Conservation (phyloP, 2,113 vertebrate genomes). For the Clarias batrachus region DNA sequence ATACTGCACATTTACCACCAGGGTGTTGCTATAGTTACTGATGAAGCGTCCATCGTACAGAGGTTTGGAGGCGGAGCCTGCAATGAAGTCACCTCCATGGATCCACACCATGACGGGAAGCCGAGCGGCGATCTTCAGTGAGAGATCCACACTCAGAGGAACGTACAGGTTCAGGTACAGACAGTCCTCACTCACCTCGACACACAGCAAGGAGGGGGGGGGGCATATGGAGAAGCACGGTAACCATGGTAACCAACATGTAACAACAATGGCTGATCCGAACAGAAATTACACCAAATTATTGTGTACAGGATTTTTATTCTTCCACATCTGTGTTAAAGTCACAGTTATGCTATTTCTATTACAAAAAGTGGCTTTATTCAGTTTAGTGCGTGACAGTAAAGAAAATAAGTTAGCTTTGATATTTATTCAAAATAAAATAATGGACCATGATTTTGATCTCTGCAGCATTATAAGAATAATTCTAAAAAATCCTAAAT, state of each 20-base stretch:
- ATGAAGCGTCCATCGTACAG: conserved; percentile 76
- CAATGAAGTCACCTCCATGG: conserved; percentile 76
- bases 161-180: conserved; percentile 75
- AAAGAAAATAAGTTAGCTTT: not conserved
- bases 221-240: too few species aligned
- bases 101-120: conserved; percentile 78
- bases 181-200: conserved; percentile 76
- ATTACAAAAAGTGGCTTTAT: not conserved
- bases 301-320: not conserved
- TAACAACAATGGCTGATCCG: not conserved
- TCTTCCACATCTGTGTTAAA: not conserved
- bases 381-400: not conserved
- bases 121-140: conserved; percentile 42
- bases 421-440: not conserved
- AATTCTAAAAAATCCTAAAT: too few species aligned
- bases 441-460: not conserved
- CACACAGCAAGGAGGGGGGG: not conserved
- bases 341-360: not conserved
- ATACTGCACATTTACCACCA: conserved; percentile 74
- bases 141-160: conserved; percentile 65
- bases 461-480: too few species aligned
- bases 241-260: not conserved
- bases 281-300: not conserved
- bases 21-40: conserved; percentile 71
- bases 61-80: conserved; percentile 73